phyloP scores from a whole-genome alignment of 2,888 invertebrate genomes.

The Laothoe populi region DNA sequence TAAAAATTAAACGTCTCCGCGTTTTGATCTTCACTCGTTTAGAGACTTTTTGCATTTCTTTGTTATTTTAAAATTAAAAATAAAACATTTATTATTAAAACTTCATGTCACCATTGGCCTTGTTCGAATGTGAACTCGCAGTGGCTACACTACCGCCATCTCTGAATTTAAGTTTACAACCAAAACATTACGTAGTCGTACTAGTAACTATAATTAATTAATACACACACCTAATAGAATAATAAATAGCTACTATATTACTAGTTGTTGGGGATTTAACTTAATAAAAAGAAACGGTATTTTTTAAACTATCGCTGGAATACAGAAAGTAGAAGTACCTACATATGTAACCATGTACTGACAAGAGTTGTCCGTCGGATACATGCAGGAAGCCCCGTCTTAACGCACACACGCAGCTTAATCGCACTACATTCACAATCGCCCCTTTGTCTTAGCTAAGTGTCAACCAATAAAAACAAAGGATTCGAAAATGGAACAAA shows the following conservation, averaged over 20 bases:
- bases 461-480: slow-evolving; percentile 86
- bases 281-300: no score
- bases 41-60: no score
- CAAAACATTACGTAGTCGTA: not conserved
- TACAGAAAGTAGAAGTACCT: not conserved
- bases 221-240: not conserved
- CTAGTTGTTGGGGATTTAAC: no score
- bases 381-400: slow-evolving; percentile 72
- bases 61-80: not conserved
- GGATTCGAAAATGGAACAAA: slow-evolving; percentile 84
- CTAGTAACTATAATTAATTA: not conserved
- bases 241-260: no score
- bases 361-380: slow-evolving; percentile 34
- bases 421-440: slow-evolving; percentile 71
- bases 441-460: slow-evolving; percentile 85
- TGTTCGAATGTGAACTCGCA: not conserved
- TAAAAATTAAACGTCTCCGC: no score
- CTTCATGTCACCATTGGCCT: no score
- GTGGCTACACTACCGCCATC: not conserved
- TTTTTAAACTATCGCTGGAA: not conserved
- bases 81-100: not conserved
- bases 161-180: not conserved
- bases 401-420: slow-evolving; percentile 64
- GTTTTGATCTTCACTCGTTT: no score
- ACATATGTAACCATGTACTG: slow-evolving; percentile 9